A percentile compares a stretch with the other conserved stretches of the same genome.
phyloP scores from a whole-genome alignment of 2,797 vertebrate genomes.

The Hapalemur alaotrensis region DNA sequence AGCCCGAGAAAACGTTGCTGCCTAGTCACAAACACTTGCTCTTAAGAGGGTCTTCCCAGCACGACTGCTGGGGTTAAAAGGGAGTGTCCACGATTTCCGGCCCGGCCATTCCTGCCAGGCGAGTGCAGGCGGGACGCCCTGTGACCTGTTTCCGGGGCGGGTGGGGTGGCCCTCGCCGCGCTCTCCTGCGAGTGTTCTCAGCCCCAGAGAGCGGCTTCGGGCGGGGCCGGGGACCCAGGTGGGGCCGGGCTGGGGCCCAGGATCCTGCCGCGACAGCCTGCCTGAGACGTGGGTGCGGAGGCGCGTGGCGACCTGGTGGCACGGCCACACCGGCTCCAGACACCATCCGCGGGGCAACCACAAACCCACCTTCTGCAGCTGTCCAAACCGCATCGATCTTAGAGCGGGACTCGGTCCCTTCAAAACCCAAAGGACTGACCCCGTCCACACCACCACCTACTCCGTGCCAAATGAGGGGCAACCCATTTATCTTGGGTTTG shows the following conservation, averaged over 20 bases:
- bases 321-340: neutral
- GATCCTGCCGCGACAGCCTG: neutral
- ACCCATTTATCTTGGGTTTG: neutral
- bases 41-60: neutral
- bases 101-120: neutral
- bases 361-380: neutral
- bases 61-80: neutral
- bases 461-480: neutral
- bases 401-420: fast-evolving
- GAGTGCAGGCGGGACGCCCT: neutral
- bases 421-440: neutral
- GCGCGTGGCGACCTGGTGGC: neutral
- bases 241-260: neutral
- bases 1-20: neutral
- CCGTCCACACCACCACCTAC: fast-evolving
- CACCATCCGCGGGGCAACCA: neutral
- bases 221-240: neutral
- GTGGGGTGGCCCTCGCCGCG: neutral
- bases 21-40: neutral
- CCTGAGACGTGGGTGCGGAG: neutral
- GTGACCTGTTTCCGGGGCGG: neutral
- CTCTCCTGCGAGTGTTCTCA: neutral
- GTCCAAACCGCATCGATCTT: neutral
- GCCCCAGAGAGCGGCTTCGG: neutral
- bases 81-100: fast-evolving